A percentile compares a stretch with the other conserved stretches of the same genome.
These are phyloP conservation scores for Petrocephalus sullivani DNA, from an alignment of 2,797 vertebrate genomes.

Conservation along the genomic window DNA sequence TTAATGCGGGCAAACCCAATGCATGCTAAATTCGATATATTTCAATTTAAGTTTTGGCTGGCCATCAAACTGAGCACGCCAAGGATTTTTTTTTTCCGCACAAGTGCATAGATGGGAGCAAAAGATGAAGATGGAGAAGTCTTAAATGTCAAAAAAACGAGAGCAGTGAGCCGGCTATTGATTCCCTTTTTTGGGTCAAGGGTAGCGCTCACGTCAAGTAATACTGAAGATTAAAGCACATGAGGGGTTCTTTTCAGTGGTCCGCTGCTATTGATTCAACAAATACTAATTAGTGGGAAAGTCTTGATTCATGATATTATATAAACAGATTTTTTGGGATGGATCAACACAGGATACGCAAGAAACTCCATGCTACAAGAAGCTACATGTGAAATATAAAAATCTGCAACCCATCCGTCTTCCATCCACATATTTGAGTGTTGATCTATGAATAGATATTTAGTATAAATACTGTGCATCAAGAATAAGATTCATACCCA, in stretches of 20 bases:
- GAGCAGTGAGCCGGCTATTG: background rate
- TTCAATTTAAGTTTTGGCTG: constrained; percentile 18
- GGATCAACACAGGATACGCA: background rate
- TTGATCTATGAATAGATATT: background rate
- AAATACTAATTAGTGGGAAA: constrained; percentile 40
- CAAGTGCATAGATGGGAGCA: constrained; percentile 12
- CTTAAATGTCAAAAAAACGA: background rate
- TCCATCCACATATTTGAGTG: background rate
- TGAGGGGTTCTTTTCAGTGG: constrained; percentile 29
- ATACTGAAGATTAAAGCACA: constrained; percentile 32
- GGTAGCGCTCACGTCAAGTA: constrained; percentile 26
- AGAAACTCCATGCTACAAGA: background rate
- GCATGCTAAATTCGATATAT: constrained; percentile 10
- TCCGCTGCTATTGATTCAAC: constrained; percentile 37
- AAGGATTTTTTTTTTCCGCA: background rate
- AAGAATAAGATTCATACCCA: background rate
- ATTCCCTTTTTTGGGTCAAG: constrained; percentile 28
- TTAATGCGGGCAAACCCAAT: background rate
- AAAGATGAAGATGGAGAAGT: background rate
- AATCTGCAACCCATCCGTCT: background rate
- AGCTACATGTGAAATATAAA: background rate
- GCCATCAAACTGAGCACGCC: background rate
- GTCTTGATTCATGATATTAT: constrained; percentile 33
- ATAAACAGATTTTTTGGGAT: constrained; percentile 27
- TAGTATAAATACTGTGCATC: background rate